Conservation (phyloP, 2,113 vertebrate genomes). For the Vombatus ursinus region DNA sequence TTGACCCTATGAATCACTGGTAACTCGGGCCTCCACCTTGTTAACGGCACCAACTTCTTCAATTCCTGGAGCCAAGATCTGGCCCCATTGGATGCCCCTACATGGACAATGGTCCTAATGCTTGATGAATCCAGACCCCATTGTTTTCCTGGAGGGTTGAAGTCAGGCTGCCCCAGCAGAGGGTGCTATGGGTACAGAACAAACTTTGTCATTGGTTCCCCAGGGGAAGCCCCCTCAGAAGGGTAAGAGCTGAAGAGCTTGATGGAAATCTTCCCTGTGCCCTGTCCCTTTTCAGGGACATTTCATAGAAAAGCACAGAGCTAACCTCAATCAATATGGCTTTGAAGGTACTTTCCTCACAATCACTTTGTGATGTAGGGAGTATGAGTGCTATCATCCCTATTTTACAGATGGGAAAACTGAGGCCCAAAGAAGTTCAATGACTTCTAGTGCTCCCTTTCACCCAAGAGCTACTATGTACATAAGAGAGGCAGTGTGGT, state of each 20-base stretch:
- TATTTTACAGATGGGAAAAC: background rate
- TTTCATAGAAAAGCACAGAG: background rate
- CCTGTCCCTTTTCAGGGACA: background rate
- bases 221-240: background rate
- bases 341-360: background rate
- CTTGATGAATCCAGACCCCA: background rate
- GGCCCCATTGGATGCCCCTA: background rate
- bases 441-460: no score
- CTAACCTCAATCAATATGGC: background rate
- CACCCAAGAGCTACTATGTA: no score
- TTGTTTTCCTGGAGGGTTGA: conserved; percentile 11
- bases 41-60: background rate
- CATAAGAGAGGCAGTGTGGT: no score
- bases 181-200: conserved; percentile 62
- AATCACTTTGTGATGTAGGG: background rate
- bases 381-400: background rate
- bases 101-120: background rate
- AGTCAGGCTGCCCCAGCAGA: conserved; percentile 61
- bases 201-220: background rate
- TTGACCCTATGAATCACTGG: conserved; percentile 8
- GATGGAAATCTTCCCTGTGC: background rate
- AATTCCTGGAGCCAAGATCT: background rate
- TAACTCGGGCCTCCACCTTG: background rate
- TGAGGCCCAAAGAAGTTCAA: background rate
- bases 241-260: background rate